These are phyloP conservation scores for Cantharis flavilabris DNA, from an alignment of 2,888 invertebrate species.

Conservation along the genomic window DNA sequence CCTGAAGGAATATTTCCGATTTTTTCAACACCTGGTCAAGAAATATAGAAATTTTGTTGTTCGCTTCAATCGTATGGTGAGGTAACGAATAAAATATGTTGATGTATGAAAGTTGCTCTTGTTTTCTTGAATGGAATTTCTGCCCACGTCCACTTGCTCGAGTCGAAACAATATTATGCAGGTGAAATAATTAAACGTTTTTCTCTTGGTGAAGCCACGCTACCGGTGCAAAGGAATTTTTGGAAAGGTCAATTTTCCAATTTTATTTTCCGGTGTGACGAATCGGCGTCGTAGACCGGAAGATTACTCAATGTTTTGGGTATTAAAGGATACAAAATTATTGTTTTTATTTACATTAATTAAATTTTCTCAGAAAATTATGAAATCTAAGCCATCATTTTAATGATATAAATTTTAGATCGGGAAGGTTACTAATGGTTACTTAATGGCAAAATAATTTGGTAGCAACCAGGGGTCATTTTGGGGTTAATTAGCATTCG, in stretches of 20 bases:
- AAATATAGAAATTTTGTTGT: neutral
- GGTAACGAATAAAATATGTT: neutral
- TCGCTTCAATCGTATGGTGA: neutral
- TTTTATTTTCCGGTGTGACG: neutral
- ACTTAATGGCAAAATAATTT: neutral
- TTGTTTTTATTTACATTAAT: neutral
- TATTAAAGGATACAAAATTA: neutral
- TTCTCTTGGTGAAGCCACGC: neutral
- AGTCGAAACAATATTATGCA: neutral
- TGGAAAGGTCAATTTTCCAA: neutral
- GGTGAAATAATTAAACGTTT: neutral
- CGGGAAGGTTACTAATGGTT: neutral
- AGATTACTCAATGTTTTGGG: neutral
- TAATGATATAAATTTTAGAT: neutral
- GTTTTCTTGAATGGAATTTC: slow-evolving; percentile 11
- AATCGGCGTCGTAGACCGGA: neutral
- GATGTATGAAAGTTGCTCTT: slow-evolving; percentile 9
- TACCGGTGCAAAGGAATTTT: neutral
- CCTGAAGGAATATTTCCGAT: neutral
- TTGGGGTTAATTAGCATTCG: neutral
- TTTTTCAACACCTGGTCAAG: neutral
- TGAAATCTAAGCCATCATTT: neutral
- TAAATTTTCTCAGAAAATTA: neutral
- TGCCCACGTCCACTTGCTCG: slow-evolving; percentile 7
- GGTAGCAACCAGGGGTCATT: neutral